Evolutionary conservation across 1,140 invertebrate species (phyloP).

Genomic region (Alviniconcha marisindica): DNA sequence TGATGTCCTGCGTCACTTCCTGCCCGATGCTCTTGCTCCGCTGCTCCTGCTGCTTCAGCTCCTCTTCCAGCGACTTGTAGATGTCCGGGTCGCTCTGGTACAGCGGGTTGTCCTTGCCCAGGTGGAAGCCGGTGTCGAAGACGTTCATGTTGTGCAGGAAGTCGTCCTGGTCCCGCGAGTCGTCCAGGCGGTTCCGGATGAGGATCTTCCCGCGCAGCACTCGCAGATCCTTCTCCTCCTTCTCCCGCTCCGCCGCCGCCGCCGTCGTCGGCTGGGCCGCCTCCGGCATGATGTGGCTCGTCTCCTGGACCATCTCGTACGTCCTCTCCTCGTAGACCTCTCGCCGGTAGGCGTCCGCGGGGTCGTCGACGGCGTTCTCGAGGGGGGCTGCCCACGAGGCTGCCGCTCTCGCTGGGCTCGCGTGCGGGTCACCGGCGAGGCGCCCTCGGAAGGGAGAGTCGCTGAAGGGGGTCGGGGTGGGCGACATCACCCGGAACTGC

Average conservation of each 20-base stretch:
- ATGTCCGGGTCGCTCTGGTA: slow-evolving; percentile 68
- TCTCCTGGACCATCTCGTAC: slow-evolving; percentile 3
- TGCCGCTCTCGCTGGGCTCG: background rate
- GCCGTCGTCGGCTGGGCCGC: background rate
- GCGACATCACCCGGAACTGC: background rate
- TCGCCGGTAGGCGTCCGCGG: background rate
- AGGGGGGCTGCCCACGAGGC: too few species aligned
- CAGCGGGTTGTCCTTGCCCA: slow-evolving; percentile 65
- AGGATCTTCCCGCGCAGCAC: slow-evolving; percentile 64
- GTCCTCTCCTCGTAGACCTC: slow-evolving; percentile 36
- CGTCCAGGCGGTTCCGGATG: slow-evolving; percentile 64
- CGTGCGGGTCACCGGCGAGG: background rate
- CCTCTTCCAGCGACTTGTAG: slow-evolving; percentile 49
- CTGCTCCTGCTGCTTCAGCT: slow-evolving; percentile 45
- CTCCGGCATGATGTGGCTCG: slow-evolving; percentile 22
- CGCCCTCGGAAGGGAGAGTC: background rate
- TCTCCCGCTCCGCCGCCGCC: too few species aligned
- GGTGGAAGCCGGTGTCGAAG: slow-evolving; percentile 62
- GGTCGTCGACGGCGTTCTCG: background rate
- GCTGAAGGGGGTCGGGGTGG: background rate
- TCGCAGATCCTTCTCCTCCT: slow-evolving; percentile 50
- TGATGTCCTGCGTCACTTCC: slow-evolving; percentile 57
- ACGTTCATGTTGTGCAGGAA: slow-evolving; percentile 66
- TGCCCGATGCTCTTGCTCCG: slow-evolving; percentile 22
- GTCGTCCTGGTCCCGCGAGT: slow-evolving; percentile 53